Percentiles rank a stretch among this genome's conserved stretches.
Evolutionary conservation across 2,888 invertebrate species (phyloP).

Genomic region (Tetranychus truncatus): DNA sequence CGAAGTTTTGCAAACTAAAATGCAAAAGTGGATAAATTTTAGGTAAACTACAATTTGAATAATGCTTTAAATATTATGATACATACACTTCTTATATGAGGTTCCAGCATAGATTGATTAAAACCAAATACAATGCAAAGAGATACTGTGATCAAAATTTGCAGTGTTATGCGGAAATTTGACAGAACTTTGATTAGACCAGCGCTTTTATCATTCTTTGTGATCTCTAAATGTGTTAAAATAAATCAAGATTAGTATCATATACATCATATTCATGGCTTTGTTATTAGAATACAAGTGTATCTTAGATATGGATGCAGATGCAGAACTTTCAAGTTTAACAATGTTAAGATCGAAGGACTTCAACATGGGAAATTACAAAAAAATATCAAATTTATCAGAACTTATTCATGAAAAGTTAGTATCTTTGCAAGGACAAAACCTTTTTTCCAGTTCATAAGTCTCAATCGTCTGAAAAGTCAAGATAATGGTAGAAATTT

Average conservation of each 20-base stretch:
- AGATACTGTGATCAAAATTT: background rate
- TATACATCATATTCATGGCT: too few species aligned
- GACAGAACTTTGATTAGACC: background rate
- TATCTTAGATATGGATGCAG: too few species aligned
- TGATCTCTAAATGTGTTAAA: background rate
- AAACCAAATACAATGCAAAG: background rate
- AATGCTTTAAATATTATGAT: background rate
- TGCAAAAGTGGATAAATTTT: background rate
- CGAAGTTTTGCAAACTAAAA: background rate
- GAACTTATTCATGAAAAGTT: background rate
- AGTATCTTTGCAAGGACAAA: background rate
- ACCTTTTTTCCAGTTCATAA: background rate
- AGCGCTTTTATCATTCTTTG: background rate
- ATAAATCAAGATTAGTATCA: background rate
- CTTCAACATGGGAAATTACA: too few species aligned
- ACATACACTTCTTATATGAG: background rate
- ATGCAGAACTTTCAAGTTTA: too few species aligned
- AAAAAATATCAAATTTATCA: background rate
- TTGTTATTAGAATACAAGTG: too few species aligned
- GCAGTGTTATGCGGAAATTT: background rate
- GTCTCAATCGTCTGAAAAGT: background rate
- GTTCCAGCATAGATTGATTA: background rate
- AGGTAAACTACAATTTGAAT: too few species aligned
- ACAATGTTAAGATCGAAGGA: too few species aligned
- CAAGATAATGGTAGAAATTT: background rate